A percentile compares a stretch with the other conserved stretches of the same genome.
Conservation (phyloP, 2,797 vertebrate species). For the Danionella dracula region DNA sequence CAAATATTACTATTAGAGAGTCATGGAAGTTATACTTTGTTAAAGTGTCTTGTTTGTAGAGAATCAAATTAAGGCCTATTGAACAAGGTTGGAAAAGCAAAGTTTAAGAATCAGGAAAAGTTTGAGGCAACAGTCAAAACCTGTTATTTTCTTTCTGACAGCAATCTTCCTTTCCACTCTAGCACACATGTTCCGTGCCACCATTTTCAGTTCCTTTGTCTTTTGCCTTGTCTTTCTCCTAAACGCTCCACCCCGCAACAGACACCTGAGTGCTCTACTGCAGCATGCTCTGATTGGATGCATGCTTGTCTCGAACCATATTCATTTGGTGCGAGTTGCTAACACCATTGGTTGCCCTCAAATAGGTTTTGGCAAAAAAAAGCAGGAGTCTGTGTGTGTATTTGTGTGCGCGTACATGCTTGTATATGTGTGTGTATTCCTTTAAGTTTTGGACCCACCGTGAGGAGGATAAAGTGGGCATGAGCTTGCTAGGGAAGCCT, state of each 20-base stretch:
- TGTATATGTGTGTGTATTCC: no score
- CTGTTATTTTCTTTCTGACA: neutral
- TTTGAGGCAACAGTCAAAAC: constrained; percentile 7
- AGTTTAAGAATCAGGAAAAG: constrained; percentile 23
- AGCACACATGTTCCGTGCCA: neutral
- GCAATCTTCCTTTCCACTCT: neutral
- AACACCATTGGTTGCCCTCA: constrained; percentile 56
- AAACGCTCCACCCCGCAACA: constrained; percentile 26
- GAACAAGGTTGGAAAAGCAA: constrained; percentile 9
- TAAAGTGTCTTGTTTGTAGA: neutral
- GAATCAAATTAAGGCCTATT: neutral
- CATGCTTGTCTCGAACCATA: constrained; percentile 58
- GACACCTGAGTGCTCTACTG: constrained; percentile 61
- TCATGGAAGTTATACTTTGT: neutral
- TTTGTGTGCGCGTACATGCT: no score
- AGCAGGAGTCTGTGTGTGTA: constrained; percentile 57
- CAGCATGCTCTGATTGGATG: constrained; percentile 65
- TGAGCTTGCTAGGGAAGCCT: constrained; percentile 23
- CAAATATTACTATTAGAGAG: constrained; percentile 10
- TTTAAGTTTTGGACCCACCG: constrained; percentile 13
- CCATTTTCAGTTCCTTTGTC: constrained; percentile 16
- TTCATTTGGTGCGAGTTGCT: constrained; percentile 45
- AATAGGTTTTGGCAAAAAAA: constrained; percentile 39
- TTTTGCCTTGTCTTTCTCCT: constrained; percentile 12
- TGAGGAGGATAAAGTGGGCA: constrained; percentile 28